Evolutionary conservation across 2,888 invertebrate species (phyloP).

Genomic region (Drosophila putrida): DNA sequence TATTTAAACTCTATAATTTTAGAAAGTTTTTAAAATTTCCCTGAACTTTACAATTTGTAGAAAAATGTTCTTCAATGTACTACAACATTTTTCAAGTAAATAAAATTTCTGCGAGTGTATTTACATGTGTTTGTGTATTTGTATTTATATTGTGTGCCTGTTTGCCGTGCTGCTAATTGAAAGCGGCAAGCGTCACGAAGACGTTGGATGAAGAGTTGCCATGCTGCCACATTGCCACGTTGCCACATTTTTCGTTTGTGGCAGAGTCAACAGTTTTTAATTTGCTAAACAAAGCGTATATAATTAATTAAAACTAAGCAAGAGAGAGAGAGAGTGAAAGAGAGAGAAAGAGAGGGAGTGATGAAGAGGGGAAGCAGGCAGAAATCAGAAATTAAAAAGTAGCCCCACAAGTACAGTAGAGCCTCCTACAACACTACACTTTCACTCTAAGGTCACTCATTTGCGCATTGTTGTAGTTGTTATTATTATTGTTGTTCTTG

Average conservation of each 20-base stretch:
- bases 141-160: constrained; percentile 18
- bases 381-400: constrained; percentile 70
- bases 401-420: constrained; percentile 66
- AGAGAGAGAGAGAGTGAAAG: not conserved
- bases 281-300: constrained; percentile 75
- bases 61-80: too few species aligned
- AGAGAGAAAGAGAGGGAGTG: not conserved
- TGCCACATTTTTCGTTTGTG: constrained; percentile 50
- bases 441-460: constrained; percentile 44
- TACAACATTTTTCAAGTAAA: too few species aligned
- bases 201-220: constrained; percentile 22
- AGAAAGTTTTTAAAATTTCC: too few species aligned
- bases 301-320: constrained; percentile 74
- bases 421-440: constrained; percentile 13
- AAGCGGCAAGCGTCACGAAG: constrained; percentile 37
- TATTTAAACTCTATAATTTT: too few species aligned
- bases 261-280: constrained; percentile 77
- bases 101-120: not conserved
- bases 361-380: not conserved
- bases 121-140: constrained; percentile 9
- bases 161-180: constrained; percentile 61
- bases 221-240: constrained; percentile 35
- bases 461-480: constrained; percentile 15
- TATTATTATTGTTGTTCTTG: constrained; percentile 13
- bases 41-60: too few species aligned